phyloP scores from a whole-genome alignment of 2,113 vertebrate genomes.

The Deroptyus accipitrinus region DNA sequence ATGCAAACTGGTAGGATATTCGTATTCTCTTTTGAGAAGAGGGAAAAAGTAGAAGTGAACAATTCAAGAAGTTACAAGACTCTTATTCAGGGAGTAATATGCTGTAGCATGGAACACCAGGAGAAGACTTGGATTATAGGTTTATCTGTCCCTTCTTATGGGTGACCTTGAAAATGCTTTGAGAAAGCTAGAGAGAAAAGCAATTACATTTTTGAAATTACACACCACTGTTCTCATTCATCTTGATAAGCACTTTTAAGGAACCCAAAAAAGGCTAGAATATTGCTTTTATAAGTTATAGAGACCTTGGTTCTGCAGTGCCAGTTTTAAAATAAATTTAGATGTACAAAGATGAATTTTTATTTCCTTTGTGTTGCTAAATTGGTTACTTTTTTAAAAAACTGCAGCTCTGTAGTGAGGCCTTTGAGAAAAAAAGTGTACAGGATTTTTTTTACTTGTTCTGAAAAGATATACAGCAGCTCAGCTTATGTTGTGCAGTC shows the following conservation, averaged over 20 bases:
- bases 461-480: not conserved
- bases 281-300: constrained; percentile 65
- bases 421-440: not conserved
- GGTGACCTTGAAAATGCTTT: constrained; percentile 76
- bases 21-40: not conserved
- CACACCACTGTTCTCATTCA: constrained; percentile 78
- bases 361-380: constrained; percentile 69
- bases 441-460: not conserved
- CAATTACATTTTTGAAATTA: constrained; percentile 85
- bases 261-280: constrained; percentile 68
- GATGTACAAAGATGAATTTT: constrained; percentile 72
- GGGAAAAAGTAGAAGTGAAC: not conserved
- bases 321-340: constrained; percentile 75
- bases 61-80: not conserved
- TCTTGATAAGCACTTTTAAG: constrained; percentile 83
- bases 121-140: constrained; percentile 39
- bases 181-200: constrained; percentile 75
- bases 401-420: not conserved
- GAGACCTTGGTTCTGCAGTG: constrained; percentile 56
- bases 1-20: not conserved
- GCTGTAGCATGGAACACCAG: not conserved
- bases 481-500: not conserved
- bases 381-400: constrained; percentile 44
- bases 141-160: constrained; percentile 42
- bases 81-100: not conserved